Base-by-base conservation (phyloP, 2,888 invertebrate species). In the Lepetodrilus schrolli region DNA sequence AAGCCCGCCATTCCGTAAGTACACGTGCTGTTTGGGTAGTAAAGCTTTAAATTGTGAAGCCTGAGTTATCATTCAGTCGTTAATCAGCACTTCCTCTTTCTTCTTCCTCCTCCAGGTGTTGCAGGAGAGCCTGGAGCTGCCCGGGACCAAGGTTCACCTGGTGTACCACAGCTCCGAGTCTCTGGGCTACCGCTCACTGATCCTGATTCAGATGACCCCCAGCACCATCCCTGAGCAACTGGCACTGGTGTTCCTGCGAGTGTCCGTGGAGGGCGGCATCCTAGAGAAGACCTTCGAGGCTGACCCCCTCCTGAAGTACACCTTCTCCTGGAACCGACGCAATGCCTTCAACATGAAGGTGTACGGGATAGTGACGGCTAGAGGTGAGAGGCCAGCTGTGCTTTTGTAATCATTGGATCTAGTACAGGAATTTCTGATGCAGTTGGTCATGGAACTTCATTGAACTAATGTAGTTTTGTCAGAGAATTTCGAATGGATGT, bases 341-440 rank as follows among this genome's bases (percentile, higher is more conserved):
- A 99, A 99, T 91, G 97, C 98, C 49, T 99, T 99, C 92, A 95
- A 96, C 88, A 98, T 98, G 92, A 97, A 97, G 92, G 98, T 99
- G 5, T 98, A 97, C 86, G 99, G 99, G 10, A 96, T 98, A 0
- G 97, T 98, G 0, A 96, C 96, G 0, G 98, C 98, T 0, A 93
- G 96, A 87, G 96, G 98, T 36, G 95, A 75, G 66, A 26, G n/a
- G 51, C 17, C 1, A 43, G 20, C 7, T 5, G n/a, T 21, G n/a
- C n/a, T n/a, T n/a, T n/a, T n/a, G n/a, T n/a, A n/a, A n/a, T n/a
- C n/a, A n/a, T n/a, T n/a, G n/a, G n/a, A n/a, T n/a, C n/a, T n/a
- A n/a, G n/a, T n/a, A n/a, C n/a, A n/a, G n/a, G n/a, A n/a, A n/a
- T n/a, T n/a, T n/a, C n/a, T n/a, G n/a, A n/a, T n/a, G n/a, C n/a